These are phyloP conservation scores for Morpho deidamia DNA, from an alignment of 2,888 invertebrate species.

Conservation along the genomic window DNA sequence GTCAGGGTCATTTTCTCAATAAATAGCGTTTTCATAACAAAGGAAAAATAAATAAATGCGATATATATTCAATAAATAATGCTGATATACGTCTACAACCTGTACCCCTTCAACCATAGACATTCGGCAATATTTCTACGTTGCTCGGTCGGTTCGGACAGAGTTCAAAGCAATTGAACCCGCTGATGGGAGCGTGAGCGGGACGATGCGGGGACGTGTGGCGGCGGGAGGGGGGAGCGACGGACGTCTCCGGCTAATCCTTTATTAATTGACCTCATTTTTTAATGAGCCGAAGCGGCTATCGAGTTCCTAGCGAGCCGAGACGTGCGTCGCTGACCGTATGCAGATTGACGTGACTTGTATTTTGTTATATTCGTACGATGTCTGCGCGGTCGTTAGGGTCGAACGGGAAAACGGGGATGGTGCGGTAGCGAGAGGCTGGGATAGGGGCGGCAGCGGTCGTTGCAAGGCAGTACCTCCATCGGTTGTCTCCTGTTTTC, in stretches of 20 bases:
- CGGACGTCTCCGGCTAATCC: conserved; percentile 66
- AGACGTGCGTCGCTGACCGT: conserved; percentile 52
- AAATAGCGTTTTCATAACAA: conserved; percentile 58
- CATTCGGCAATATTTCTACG: conserved; percentile 66
- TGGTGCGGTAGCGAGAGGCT: conserved; percentile 4
- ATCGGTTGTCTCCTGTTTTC: conserved; percentile 98
- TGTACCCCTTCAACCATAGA: conserved; percentile 73
- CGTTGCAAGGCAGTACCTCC: conserved; percentile 88
- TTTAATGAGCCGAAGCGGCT: conserved; percentile 51
- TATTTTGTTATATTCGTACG: conserved; percentile 14
- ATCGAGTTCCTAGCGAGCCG: conserved; percentile 37
- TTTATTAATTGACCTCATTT: conserved; percentile 71
- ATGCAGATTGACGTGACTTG: conserved; percentile 37
- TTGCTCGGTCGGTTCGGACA: conserved; percentile 46
- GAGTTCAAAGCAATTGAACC: conserved; percentile 71
- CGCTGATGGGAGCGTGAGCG: conserved; percentile 36
- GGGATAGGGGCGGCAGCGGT: conserved; percentile 51
- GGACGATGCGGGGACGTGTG: conserved; percentile 26
- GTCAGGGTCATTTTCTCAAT: conserved; percentile 52
- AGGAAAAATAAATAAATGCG: conserved; percentile 72
- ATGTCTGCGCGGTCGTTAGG: neutral
- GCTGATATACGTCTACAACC: conserved; percentile 72
- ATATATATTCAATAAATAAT: conserved; percentile 66
- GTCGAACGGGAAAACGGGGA: conserved; percentile 2
- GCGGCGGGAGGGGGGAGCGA: conserved; percentile 41